These are phyloP conservation scores for Coracias cyanogaster DNA, from an alignment of 2,797 vertebrate species.

Conservation along the genomic window DNA sequence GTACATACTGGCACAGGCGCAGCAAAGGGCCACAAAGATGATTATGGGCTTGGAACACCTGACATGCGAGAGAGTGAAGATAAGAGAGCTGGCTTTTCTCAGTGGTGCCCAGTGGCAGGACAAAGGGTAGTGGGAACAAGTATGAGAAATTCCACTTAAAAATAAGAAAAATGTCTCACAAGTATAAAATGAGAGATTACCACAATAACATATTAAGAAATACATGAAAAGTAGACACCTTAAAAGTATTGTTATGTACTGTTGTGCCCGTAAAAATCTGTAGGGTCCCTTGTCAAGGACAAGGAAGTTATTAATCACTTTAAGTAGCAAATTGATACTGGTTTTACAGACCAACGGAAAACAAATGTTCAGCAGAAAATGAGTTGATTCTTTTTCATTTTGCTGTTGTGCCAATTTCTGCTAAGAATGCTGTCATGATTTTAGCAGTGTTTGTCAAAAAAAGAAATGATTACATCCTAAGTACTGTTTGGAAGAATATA, in stretches of 20 bases:
- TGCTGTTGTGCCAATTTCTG: slow-evolving; percentile 59
- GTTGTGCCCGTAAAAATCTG: slow-evolving; percentile 65
- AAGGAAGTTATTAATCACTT: slow-evolving; percentile 66
- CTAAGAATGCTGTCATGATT: slow-evolving; percentile 22
- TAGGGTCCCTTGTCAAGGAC: slow-evolving; percentile 71
- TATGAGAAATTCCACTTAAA: background rate
- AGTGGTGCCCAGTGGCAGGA: background rate
- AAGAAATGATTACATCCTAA: slow-evolving; percentile 10
- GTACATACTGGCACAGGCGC: background rate
- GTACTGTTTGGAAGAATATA: slow-evolving; percentile 20
- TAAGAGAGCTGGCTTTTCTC: background rate
- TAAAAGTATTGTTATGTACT: slow-evolving; percentile 39
- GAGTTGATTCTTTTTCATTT: slow-evolving; percentile 47
- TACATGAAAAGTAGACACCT: slow-evolving; percentile 36
- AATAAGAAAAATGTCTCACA: background rate
- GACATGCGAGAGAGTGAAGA: background rate
- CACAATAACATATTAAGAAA: slow-evolving; percentile 47
- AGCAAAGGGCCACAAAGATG: no score
- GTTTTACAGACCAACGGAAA: slow-evolving; percentile 62
- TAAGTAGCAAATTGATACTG: slow-evolving; percentile 68
- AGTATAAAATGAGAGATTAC: background rate
- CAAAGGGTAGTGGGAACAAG: background rate
- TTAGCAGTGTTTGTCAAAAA: slow-evolving; percentile 51
- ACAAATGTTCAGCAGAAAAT: slow-evolving; percentile 58
- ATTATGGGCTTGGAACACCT: background rate